Base-by-base conservation (phyloP, 2,113 vertebrate species). In the Pelecanus crispus region DNA sequence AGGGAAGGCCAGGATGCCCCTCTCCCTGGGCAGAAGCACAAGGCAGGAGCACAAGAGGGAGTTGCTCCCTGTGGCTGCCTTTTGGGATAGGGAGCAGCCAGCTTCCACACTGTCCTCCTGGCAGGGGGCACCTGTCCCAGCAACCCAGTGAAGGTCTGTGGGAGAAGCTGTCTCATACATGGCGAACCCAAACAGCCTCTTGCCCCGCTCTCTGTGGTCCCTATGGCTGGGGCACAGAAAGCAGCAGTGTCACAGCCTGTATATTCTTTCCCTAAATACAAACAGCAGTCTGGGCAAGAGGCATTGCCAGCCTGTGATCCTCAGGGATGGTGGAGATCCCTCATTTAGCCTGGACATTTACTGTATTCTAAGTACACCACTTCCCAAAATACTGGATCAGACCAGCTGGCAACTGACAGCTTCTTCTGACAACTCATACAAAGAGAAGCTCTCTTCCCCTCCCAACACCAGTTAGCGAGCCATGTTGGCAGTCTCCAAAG, bases 91-190 rank as follows among this genome's bases (percentile, higher is more conserved):
- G 16, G 25, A 61, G 32, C 6, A 38, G 59, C 13, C 70, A 62
- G 58, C 14, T 58, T 22, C 80, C 66, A 44, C 34, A 3, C 18
- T 24, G 40, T 34, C 16, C 40, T 74, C 45, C 36, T 31, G 12
- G 34, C 1, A 1, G 8, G 44, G 7, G 11, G 0, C 31, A 19
- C 32, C 19, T 6, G 0, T 24, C 36, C 70, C 70, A 65, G 58
- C 29, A 28, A 34, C 18, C 34, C 53, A 49, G 59, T 13, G 5
- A 47, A 72, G 22, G 11, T 32, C 85, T 28, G 65, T 10, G 45
- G 36, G 34, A 70, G 17, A 56, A 13, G 31, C 44, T 59, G 16
- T 20, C 29, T 15, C 17, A 2, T 15, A 6, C 13, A 28, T 24
- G 38, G 75, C 1, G 7, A 75, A 59, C 25, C 24, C 58, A 10